Evolutionary conservation across 2,113 vertebrate species (phyloP).

Genomic region (Perca flavescens): DNA sequence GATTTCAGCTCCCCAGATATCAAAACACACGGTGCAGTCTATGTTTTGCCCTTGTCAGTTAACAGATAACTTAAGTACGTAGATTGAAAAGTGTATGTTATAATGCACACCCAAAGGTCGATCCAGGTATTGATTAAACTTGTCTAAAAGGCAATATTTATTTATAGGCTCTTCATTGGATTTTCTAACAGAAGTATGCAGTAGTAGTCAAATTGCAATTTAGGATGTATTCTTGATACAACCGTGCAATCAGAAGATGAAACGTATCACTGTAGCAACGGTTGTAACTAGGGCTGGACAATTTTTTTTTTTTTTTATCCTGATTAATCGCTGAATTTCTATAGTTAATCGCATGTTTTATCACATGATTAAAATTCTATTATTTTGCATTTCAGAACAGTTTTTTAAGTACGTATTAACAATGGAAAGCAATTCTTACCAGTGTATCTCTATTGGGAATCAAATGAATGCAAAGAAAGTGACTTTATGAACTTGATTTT

Average conservation of each 20-base stretch:
- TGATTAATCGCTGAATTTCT: too few species aligned
- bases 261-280: conserved; percentile 34
- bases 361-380: too few species aligned
- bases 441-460: too few species aligned
- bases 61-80: background rate
- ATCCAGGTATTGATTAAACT: background rate
- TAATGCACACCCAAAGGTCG: background rate
- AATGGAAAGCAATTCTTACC: too few species aligned
- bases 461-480: too few species aligned
- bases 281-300: background rate
- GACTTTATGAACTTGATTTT: too few species aligned
- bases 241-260: conserved; percentile 53
- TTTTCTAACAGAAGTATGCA: conserved; percentile 27
- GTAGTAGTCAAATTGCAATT: conserved; percentile 31
- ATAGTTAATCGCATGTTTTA: too few species aligned
- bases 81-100: background rate
- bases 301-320: too few species aligned
- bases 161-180: conserved; percentile 2
- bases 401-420: too few species aligned
- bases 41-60: background rate
- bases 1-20: background rate
- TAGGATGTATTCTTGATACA: conserved; percentile 49
- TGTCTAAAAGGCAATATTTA: background rate
- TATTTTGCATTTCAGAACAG: too few species aligned
- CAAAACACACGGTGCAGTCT: background rate